These are phyloP conservation scores for Coreoperca whiteheadi DNA, from an alignment of 2,113 vertebrate species.

Conservation along the genomic window DNA sequence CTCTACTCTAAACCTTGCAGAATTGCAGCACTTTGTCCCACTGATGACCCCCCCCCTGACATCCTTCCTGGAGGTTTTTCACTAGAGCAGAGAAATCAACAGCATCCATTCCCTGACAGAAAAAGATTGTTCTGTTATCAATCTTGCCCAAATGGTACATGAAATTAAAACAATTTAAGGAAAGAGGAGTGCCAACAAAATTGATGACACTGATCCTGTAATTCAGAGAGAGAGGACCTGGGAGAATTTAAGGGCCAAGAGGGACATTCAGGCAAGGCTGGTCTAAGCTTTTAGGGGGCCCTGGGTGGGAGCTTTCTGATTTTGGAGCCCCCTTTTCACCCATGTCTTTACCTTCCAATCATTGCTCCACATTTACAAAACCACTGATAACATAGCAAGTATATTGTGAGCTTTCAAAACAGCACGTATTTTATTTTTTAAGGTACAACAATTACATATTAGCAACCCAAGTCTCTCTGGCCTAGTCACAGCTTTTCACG, in stretches of 20 bases:
- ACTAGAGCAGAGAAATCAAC: neutral
- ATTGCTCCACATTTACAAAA: neutral
- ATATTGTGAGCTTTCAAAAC: neutral
- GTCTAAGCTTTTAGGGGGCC: neutral
- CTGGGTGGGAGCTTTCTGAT: neutral
- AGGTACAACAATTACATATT: neutral
- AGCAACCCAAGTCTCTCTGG: neutral
- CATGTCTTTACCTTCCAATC: neutral
- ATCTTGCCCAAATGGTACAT: neutral
- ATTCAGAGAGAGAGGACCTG: neutral
- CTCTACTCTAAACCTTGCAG: neutral
- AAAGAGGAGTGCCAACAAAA: neutral
- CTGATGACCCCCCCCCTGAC: conserved; percentile 5
- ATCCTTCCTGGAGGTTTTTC: conserved; percentile 4
- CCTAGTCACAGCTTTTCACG: neutral
- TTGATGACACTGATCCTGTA: neutral
- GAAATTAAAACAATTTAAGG: neutral
- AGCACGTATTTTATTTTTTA: neutral
- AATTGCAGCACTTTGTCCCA: conserved; percentile 26
- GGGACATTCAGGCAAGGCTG: neutral
- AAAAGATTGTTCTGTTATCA: neutral
- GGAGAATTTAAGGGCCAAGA: neutral
- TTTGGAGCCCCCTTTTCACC: neutral
- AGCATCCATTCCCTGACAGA: neutral
- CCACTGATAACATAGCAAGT: neutral